Percentiles rank a stretch among this genome's conserved stretches.
These are phyloP conservation scores for Hymenochirus boettgeri DNA, from an alignment of 2,113 vertebrate species.

Conservation along the genomic window DNA sequence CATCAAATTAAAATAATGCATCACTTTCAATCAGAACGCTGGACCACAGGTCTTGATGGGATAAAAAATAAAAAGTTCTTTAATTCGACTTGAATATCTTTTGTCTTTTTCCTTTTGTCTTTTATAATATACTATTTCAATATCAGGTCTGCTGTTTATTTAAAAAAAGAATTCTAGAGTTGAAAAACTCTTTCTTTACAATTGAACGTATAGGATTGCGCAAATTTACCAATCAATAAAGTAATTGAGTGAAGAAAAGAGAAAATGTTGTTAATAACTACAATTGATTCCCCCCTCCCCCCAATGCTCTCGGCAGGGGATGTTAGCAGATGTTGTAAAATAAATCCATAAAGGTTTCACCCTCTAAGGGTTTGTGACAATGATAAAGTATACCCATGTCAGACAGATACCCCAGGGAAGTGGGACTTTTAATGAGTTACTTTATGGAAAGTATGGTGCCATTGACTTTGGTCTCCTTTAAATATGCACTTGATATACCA, in stretches of 20 bases:
- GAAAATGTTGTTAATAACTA: conserved; percentile 50
- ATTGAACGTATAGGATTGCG: conserved; percentile 45
- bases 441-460: conserved; percentile 11
- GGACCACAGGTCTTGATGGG: too few relatives aligned
- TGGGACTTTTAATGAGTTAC: conserved; percentile 15
- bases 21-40: too few relatives aligned
- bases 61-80: too few relatives aligned
- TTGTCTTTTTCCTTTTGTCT: too few relatives aligned
- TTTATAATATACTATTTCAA: too few relatives aligned
- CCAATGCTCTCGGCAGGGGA: conserved; percentile 36
- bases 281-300: conserved; percentile 51
- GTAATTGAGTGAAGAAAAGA: conserved; percentile 55
- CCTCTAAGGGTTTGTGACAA: conserved; percentile 42
- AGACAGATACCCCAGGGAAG: conserved; percentile 14
- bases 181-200: conserved; percentile 33
- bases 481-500: conserved; percentile 16
- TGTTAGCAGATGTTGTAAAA: conserved; percentile 41
- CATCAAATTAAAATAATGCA: too few relatives aligned
- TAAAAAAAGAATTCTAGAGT: neutral
- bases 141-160: too few relatives aligned
- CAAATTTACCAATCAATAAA: conserved; percentile 55
- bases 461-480: conserved; percentile 12
- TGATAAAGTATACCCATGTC: conserved; percentile 22
- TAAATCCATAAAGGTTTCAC: conserved; percentile 46
- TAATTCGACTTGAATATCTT: too few relatives aligned